These are phyloP conservation scores for Probosciger aterrimus DNA, from an alignment of 2,113 vertebrate genomes.

Conservation along the genomic window DNA sequence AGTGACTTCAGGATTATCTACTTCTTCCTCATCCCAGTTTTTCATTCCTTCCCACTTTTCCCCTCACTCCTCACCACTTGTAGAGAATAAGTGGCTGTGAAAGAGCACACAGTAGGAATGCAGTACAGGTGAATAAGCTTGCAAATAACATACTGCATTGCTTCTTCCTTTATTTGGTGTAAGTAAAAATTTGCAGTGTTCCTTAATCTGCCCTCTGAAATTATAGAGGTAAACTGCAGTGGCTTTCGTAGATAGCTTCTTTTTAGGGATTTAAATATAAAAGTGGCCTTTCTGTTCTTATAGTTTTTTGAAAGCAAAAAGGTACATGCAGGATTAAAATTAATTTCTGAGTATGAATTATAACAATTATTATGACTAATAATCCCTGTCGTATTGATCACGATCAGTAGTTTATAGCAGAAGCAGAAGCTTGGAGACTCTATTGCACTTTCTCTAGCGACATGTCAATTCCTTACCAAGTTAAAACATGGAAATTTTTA, in stretches of 20 bases:
- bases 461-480: background rate
- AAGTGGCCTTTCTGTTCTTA: background rate
- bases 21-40: background rate
- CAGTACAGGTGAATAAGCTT: background rate
- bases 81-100: background rate
- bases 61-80: background rate
- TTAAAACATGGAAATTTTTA: background rate
- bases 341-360: background rate
- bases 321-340: background rate
- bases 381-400: background rate
- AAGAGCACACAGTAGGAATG: background rate
- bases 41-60: background rate
- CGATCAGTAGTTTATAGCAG: background rate
- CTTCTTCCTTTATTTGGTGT: background rate
- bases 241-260: background rate
- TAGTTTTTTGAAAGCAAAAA: background rate
- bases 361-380: background rate
- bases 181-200: background rate
- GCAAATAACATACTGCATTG: background rate
- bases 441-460: background rate
- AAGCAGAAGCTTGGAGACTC: background rate
- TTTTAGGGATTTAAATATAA: background rate
- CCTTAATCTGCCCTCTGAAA: background rate
- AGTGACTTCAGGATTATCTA: background rate
- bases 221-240: background rate